Evolutionary conservation across 2,888 invertebrate genomes (phyloP), one percentile per base, ranked within the genome.

Genomic region (Anarsia innoxiella): DNA sequence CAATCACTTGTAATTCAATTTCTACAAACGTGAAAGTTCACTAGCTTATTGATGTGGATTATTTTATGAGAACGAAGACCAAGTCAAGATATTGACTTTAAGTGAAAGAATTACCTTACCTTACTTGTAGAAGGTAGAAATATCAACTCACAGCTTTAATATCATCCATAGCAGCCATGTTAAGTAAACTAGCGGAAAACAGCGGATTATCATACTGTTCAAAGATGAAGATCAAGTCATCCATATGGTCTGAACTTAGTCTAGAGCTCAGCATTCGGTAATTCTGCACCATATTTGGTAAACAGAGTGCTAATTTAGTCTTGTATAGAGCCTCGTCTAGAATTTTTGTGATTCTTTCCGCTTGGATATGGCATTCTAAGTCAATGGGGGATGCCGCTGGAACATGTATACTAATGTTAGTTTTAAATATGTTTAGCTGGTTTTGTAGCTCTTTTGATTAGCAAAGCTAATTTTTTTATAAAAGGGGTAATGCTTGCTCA

Each of bases 291-390:
- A 80, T 53, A 9, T 59, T 48, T 0, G 79, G 73, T 1, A 84
- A 57, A 39, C 76, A 78, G 3, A 82, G 45, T 1, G 79, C 69
- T 10, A 87, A 56, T 44, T 79, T 76, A n/a, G 82, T 71, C 49
- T 86, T 86, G 37, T 74, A 71, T 2, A 88, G 65, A 0, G 80
- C 66, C 39, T 82, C 84, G 38, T 86, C 75, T 3, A 88, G 49
- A 34, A 88, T 83, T 48, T 80, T 80, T 0, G 84, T 74, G 31
- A 88, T 80, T 16, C 88, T 71, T 40, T 87, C 86, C 1, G 80
- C 72, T 61, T 88, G 87, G 36, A 89, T 87, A 42, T 72, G 66
- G 40, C 79, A 78, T 51, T 86, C 82, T 46, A 88, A 49, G 44
- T 87, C 87, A 43, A 87, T 70, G n/a, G 78, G 77, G 0, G 74